These are phyloP conservation scores for Cotesia congregata DNA, from an alignment of 2,888 invertebrate species.

Conservation along the genomic window DNA sequence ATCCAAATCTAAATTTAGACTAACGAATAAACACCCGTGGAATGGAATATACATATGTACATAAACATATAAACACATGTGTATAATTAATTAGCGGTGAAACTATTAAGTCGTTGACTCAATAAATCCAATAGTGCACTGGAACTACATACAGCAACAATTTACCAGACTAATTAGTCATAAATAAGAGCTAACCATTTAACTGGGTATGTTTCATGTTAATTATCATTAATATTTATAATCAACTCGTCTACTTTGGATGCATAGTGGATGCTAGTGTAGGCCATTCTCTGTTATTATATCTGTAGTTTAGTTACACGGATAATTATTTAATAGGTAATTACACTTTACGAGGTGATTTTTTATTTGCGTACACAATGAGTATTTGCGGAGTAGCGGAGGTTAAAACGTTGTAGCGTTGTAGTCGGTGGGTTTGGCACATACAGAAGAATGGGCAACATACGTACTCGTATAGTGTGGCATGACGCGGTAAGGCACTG, in stretches of 20 bases:
- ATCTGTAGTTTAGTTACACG: background rate
- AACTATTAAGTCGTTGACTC: background rate
- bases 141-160: background rate
- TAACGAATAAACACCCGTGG: background rate
- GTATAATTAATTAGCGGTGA: background rate
- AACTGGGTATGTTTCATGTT: background rate
- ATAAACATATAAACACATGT: background rate
- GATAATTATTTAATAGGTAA: background rate
- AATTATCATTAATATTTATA: background rate
- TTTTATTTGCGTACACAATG: background rate
- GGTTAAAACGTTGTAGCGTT: background rate
- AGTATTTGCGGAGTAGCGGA: background rate
- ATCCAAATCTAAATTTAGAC: background rate
- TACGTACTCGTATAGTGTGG: slow-evolving; percentile 35
- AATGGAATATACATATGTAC: background rate
- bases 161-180: background rate
- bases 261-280: background rate
- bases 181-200: background rate
- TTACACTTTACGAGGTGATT: background rate
- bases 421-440: slow-evolving; percentile 28
- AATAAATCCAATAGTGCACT: background rate
- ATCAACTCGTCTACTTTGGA: background rate
- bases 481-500: slow-evolving; percentile 56
- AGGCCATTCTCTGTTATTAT: background rate
- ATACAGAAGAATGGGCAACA: slow-evolving; percentile 46